Conservation (phyloP, 2,888 invertebrate species). For the Perizoma flavofasciatum region DNA sequence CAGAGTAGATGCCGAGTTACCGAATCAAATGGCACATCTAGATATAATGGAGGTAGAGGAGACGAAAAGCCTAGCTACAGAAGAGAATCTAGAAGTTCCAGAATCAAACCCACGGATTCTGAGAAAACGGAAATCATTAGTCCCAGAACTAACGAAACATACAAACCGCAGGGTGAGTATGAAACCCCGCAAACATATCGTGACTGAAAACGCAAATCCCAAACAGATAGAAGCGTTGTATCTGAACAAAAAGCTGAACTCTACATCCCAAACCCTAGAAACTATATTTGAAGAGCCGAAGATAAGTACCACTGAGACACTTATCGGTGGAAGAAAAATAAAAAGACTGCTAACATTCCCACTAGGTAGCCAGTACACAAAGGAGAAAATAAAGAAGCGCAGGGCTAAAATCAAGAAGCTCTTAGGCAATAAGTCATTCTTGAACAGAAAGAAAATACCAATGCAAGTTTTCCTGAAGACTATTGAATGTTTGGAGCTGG, state of each 20-base stretch:
- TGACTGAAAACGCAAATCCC: conserved; percentile 65
- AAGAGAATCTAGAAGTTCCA: conserved; percentile 44
- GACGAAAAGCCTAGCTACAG: conserved; percentile 36
- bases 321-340: conserved; percentile 81
- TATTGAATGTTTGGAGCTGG: conserved; percentile 78
- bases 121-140: conserved; percentile 69
- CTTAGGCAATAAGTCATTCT: conserved; percentile 77
- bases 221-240: conserved; percentile 82
- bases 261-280: conserved; percentile 81
- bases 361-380: conserved; percentile 73
- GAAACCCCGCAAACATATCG: conserved; percentile 72
- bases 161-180: conserved; percentile 76
- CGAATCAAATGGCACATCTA: conserved; percentile 75
- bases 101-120: conserved; percentile 60
- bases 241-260: conserved; percentile 82
- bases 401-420: conserved; percentile 83
- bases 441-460: conserved; percentile 79
- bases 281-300: conserved; percentile 86
- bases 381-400: conserved; percentile 84
- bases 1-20: conserved; percentile 71
- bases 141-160: conserved; percentile 62
- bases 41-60: conserved; percentile 74
- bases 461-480: conserved; percentile 84
- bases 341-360: conserved; percentile 84
- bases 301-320: conserved; percentile 65